Percentiles rank a stretch among this genome's conserved stretches.
These are phyloP conservation scores for Sympetrum striolatum DNA, from an alignment of 2,888 invertebrate genomes.

Conservation along the genomic window DNA sequence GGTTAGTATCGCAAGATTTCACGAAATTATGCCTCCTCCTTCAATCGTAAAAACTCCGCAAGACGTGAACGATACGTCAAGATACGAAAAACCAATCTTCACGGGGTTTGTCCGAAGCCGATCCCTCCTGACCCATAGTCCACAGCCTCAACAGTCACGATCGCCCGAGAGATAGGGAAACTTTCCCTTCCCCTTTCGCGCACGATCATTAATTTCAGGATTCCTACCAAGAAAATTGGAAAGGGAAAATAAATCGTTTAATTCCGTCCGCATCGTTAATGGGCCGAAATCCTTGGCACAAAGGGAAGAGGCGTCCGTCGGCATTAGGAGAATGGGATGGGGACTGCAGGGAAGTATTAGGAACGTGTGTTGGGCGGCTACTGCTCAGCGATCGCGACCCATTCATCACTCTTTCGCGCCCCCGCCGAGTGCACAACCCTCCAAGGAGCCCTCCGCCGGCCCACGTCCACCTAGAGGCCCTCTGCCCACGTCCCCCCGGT, in stretches of 20 bases:
- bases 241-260: neutral
- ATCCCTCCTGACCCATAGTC: too few species aligned
- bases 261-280: neutral
- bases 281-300: neutral
- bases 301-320: neutral
- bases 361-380: neutral
- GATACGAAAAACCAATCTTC: too few species aligned
- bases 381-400: neutral
- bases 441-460: neutral
- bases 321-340: neutral
- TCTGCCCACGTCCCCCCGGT: neutral
- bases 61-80: too few species aligned
- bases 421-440: neutral
- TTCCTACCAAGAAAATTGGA: neutral
- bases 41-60: too few species aligned
- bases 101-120: too few species aligned
- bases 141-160: neutral
- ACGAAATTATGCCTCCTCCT: too few species aligned
- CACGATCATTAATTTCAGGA: neutral
- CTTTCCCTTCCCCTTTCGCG: neutral
- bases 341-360: neutral
- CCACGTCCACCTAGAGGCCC: neutral
- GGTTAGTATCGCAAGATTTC: too few species aligned
- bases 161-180: neutral
- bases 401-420: neutral